Percentiles rank a stretch among this genome's conserved stretches.
phyloP scores from a whole-genome alignment of 2,888 invertebrate species.

The Drosophila diplacantha region DNA sequence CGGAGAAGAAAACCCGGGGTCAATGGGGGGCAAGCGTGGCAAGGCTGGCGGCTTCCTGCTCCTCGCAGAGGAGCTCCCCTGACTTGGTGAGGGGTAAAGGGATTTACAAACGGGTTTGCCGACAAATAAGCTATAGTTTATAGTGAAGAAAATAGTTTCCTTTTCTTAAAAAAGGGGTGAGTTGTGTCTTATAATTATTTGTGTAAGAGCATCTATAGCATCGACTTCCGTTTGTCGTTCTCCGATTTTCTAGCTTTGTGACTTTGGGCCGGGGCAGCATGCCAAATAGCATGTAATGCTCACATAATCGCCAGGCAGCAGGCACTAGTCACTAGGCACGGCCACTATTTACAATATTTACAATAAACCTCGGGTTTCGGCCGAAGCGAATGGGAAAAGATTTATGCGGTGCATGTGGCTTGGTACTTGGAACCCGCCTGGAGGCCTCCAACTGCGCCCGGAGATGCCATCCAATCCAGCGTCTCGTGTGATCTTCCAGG shows the following conservation, averaged over 20 bases:
- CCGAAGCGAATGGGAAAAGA: conserved; percentile 59
- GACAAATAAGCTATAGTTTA: no score
- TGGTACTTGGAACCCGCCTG: conserved; percentile 32
- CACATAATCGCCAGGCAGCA: conserved; percentile 47
- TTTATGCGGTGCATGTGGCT: conserved; percentile 66
- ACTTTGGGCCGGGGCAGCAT: conserved; percentile 48
- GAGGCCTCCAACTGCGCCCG: conserved; percentile 32
- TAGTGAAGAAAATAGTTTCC: neutral
- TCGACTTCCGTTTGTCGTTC: neutral
- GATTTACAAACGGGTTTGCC: neutral
- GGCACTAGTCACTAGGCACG: conserved; percentile 25
- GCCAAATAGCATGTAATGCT: conserved; percentile 59
- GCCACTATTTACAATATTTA: conserved; percentile 48
- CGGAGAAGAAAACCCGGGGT: conserved; percentile 25
- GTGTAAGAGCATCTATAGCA: neutral
- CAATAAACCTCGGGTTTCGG: conserved; percentile 49
- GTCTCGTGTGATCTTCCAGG: conserved; percentile 60
- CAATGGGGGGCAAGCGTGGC: conserved; percentile 47
- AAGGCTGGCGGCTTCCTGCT: conserved; percentile 46
- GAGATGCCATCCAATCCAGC: conserved; percentile 68
- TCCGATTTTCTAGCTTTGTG: neutral
- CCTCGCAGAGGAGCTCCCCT: conserved; percentile 16
- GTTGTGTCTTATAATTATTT: no score
- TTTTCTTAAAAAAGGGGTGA: fast-evolving
- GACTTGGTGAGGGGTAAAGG: neutral